Conservation (phyloP, 2,888 invertebrate genomes). For the Cephus runcator region DNA sequence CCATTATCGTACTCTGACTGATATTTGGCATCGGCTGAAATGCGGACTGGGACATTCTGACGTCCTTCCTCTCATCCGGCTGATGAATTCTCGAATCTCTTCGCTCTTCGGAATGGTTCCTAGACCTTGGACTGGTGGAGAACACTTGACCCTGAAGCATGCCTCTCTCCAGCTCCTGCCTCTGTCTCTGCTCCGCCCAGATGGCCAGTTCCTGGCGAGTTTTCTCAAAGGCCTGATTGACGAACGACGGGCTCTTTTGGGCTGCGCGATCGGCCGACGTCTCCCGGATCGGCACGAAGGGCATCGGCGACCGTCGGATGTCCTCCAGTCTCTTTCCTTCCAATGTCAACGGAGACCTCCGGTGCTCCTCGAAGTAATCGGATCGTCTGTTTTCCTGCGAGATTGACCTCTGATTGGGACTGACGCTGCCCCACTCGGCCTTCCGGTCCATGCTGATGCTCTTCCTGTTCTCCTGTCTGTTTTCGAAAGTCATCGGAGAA, state of each 20-base stretch:
- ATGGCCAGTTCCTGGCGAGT: constrained; percentile 60
- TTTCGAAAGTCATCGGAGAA: constrained; percentile 55
- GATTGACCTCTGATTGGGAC: constrained; percentile 55
- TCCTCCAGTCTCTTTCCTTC: constrained; percentile 59
- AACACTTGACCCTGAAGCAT: constrained; percentile 49
- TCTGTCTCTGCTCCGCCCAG: constrained; percentile 62
- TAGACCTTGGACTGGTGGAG: constrained; percentile 55
- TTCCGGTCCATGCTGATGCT: constrained; percentile 50
- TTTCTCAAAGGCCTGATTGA: constrained; percentile 59
- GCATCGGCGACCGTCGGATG: constrained; percentile 58
- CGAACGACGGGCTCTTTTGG: constrained; percentile 57
- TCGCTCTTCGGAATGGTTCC: constrained; percentile 58
- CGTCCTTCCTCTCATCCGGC: constrained; percentile 52
- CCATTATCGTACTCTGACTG: constrained; percentile 60
- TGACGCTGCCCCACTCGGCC: constrained; percentile 54
- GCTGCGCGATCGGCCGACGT: constrained; percentile 50
- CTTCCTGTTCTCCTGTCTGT: constrained; percentile 53
- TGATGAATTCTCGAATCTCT: constrained; percentile 39
- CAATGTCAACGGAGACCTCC: constrained; percentile 58
- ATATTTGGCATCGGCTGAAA: constrained; percentile 62
- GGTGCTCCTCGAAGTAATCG: constrained; percentile 61
- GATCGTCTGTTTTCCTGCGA: constrained; percentile 58
- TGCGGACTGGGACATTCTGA: constrained; percentile 52
- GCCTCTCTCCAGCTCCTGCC: constrained; percentile 58
- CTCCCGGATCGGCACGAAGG: constrained; percentile 58